phyloP scores from a whole-genome alignment of 2,113 vertebrate species.

The Bos javanicus region DNA sequence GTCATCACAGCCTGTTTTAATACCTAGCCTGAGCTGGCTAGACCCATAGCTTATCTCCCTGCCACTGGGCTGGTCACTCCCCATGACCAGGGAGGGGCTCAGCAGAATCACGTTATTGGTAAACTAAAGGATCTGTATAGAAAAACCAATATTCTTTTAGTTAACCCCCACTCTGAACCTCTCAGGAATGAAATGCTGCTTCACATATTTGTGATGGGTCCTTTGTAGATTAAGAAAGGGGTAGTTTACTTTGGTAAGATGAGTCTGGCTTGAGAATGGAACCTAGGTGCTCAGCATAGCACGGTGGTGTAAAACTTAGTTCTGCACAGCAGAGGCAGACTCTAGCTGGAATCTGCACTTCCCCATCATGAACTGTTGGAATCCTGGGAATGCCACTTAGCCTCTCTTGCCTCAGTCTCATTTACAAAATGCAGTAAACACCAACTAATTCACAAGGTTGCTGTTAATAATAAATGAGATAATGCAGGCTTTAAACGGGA shows the following conservation, averaged over 20 bases:
- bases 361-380: not conserved
- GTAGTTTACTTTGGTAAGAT: not conserved
- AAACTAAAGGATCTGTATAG: not conserved
- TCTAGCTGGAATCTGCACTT: not conserved
- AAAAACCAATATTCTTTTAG: conserved; percentile 28
- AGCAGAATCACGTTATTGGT: conserved; percentile 8
- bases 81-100: not conserved
- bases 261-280: not conserved
- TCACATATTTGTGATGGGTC: conserved; percentile 19
- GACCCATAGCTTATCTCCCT: not conserved
- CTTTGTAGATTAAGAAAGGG: not conserved
- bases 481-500: not conserved
- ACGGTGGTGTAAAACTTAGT: not conserved
- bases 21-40: not conserved
- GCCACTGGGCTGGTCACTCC: not conserved
- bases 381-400: not conserved
- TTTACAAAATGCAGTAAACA: not conserved
- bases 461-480: conserved; percentile 16
- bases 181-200: conserved; percentile 2
- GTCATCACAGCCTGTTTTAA: not conserved
- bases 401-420: not conserved
- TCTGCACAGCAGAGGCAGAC: not conserved
- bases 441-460: not conserved
- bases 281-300: not conserved
- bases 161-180: conserved; percentile 3